These are phyloP conservation scores for Cepaea nemoralis DNA, from an alignment of 1,140 invertebrate genomes.

Conservation along the genomic window DNA sequence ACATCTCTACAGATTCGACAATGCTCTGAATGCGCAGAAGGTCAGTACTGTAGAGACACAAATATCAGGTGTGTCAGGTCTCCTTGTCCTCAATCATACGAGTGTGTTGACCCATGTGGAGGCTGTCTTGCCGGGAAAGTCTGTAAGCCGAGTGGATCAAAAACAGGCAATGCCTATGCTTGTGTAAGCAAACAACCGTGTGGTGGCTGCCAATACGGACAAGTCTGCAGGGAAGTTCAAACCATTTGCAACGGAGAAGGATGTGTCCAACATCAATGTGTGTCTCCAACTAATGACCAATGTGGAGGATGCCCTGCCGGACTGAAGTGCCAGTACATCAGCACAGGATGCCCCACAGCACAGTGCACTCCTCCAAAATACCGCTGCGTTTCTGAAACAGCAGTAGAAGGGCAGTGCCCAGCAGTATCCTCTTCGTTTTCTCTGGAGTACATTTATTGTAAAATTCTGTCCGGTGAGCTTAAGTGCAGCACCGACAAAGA, in stretches of 20 bases:
- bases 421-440: not conserved
- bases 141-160: not conserved
- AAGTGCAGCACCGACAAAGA: not conserved
- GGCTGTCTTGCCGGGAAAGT: not conserved
- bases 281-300: not conserved
- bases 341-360: not conserved
- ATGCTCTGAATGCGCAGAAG: not conserved
- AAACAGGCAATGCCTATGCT: not conserved
- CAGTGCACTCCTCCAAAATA: not conserved
- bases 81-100: not conserved
- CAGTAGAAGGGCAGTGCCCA: not conserved
- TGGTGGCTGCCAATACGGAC: not conserved
- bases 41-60: not conserved
- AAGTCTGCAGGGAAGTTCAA: not conserved
- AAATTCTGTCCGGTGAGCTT: not conserved
- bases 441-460: not conserved
- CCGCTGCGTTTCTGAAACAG: not conserved
- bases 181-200: not conserved
- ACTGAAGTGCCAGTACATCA: not conserved
- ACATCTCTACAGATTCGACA: conserved; percentile 15
- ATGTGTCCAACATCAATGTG: not conserved
- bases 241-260: not conserved
- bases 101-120: not conserved
- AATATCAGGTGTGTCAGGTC: not conserved
- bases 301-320: not conserved